Evolutionary conservation across 2,888 invertebrate genomes (phyloP).

Genomic region (Drosophila incognita): DNA sequence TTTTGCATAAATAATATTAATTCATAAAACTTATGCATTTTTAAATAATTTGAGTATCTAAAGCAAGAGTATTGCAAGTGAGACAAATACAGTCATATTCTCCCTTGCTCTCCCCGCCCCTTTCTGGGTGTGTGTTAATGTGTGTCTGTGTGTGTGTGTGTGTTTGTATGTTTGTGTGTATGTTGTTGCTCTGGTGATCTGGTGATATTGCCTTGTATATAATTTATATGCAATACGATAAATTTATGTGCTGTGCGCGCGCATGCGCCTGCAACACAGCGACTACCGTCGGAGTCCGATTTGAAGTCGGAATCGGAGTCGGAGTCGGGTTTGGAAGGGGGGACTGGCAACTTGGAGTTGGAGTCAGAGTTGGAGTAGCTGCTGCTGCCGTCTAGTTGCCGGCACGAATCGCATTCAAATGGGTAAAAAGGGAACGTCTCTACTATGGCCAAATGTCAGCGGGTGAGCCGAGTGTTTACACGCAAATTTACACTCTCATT

Average conservation of each 20-base stretch:
- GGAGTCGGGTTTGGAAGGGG: not conserved
- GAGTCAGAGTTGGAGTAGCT: slow-evolving; percentile 22
- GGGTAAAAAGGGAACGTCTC: slow-evolving; percentile 60
- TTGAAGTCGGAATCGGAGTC: not conserved
- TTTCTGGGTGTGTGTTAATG: too few relatives aligned
- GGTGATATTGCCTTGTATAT: slow-evolving; percentile 82
- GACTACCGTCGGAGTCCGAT: slow-evolving; percentile 41
- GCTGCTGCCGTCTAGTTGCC: slow-evolving; percentile 44
- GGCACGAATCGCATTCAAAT: slow-evolving; percentile 49
- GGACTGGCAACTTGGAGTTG: not conserved
- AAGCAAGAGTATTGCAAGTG: not conserved
- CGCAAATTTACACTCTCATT: slow-evolving; percentile 85
- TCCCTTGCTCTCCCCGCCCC: too few relatives aligned
- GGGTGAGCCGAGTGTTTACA: slow-evolving; percentile 85
- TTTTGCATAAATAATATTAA: not conserved
- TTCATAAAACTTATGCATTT: not conserved
- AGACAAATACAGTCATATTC: not conserved
- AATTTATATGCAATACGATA: slow-evolving; percentile 79
- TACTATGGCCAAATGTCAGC: slow-evolving; percentile 80
- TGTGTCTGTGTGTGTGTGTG: too few relatives aligned
- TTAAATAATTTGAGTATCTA: not conserved
- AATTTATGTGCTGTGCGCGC: slow-evolving; percentile 79
- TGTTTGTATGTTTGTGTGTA: slow-evolving; percentile 3
- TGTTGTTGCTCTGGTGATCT: slow-evolving; percentile 57
- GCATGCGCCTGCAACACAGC: slow-evolving; percentile 64